Base-by-base conservation (phyloP, 2,113 vertebrate genomes). In the Egretta garzetta region DNA sequence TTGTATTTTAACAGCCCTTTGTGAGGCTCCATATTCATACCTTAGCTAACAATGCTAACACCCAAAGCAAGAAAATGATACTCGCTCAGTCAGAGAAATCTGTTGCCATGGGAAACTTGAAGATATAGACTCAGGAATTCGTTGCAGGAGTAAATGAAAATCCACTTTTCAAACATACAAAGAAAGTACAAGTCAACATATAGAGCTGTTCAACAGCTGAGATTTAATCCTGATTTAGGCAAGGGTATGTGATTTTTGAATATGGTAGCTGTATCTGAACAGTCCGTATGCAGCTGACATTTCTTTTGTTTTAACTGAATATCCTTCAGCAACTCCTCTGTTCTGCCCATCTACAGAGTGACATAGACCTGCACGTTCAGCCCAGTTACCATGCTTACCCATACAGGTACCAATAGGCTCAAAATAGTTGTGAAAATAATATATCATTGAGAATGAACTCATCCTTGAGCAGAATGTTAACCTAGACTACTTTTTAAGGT, bases 71-170 rank as follows among this genome's bases (percentile, higher is more conserved):
- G 83, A 72, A 84, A 96, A 52, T 7, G 22, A 91, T 81, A 89
- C 93, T 92, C 64, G 67, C 71, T 83, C 82, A 70, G 82, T 47
- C 77, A 87, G 72, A 85, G 72, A 93, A 89, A 82, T 82, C 91
- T 87, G 93, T 96, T 97, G 93, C 94, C 62, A 97, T 88, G 77
- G 89, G 71, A 96, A 95, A 96, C 92, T 21, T 1, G 2, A 73
- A 74, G 41, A 70, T 62, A 87, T 35, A 84, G 87, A 92, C 62
- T 79, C 52, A 32, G 43, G 22, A 87, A 82, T 1, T 50, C 20
- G 58, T 27, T 91, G 56, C 66, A 84, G 39, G 21, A 85, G 13
- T 72, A 79, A 87, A 72, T 50, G 22, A 94, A 87, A 87, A 17
- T 7, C 4, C 50, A n/a, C 39, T 91, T 93, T 58, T 75, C n/a